Percentiles rank a stretch among this genome's conserved stretches.
Conservation (phyloP, 2,888 invertebrate genomes). For the Agrypnus murinus region DNA sequence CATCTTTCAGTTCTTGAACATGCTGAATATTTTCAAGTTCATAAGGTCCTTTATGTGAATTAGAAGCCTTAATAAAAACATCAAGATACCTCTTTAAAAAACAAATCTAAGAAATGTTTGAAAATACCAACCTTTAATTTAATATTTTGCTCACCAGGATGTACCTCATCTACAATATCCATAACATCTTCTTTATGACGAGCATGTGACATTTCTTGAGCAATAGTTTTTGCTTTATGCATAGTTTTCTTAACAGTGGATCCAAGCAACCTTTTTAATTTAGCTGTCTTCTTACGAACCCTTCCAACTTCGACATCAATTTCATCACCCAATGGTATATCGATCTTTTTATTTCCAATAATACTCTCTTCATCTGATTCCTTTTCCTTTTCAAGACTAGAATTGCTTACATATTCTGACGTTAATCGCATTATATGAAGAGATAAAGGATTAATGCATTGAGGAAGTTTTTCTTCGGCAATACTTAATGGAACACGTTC, state of each 20-base stretch:
- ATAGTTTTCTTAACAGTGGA: slow-evolving; percentile 94
- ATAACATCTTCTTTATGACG: slow-evolving; percentile 90
- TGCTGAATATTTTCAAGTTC: slow-evolving; percentile 95
- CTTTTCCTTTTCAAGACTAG: slow-evolving; percentile 78
- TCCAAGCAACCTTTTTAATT: slow-evolving; percentile 87
- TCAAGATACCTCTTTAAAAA: slow-evolving; percentile 29
- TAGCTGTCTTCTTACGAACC: slow-evolving; percentile 72
- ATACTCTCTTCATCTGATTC: slow-evolving; percentile 85
- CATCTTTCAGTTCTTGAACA: slow-evolving; percentile 81
- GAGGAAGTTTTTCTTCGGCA: slow-evolving; percentile 94
- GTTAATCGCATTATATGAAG: slow-evolving; percentile 95
- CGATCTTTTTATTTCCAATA: slow-evolving; percentile 78
- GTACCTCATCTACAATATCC: slow-evolving; percentile 88
- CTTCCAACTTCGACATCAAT: slow-evolving; percentile 71
- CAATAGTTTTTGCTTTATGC: slow-evolving; percentile 91
- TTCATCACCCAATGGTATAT: slow-evolving; percentile 72
- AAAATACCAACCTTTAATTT: slow-evolving; percentile 93
- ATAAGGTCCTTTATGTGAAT: slow-evolving; percentile 97
- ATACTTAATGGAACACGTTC: slow-evolving; percentile 95
- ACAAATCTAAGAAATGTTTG: neutral
- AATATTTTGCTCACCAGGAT: slow-evolving; percentile 85
- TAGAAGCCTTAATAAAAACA: slow-evolving; percentile 79
- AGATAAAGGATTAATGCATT: slow-evolving; percentile 94
- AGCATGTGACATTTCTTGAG: slow-evolving; percentile 92
- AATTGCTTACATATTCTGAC: slow-evolving; percentile 88